Evolutionary conservation across 2,888 invertebrate genomes (phyloP), one percentile per base, ranked within the genome.

Genomic region (Elegia similella): DNA sequence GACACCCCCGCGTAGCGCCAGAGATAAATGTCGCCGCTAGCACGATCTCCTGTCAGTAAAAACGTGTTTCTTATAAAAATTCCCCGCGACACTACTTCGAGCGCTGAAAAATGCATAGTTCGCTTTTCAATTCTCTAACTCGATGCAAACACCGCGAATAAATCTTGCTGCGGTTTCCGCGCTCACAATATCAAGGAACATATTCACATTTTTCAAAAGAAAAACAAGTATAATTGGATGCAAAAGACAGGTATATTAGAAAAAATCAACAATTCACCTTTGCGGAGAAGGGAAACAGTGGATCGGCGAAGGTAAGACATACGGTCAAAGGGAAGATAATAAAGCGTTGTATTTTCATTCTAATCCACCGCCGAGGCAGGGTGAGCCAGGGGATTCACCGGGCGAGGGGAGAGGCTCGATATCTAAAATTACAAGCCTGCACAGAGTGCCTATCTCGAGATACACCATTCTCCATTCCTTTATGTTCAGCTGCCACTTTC

Each of bases 401-500:
- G 78, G 70, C 70, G 68, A 65, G 68, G 67, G 71, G 69, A 75
- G 78, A 80, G 83, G 80, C 80, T 84, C 82, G 87, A 88, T 88
- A 89, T 88, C 86, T 88, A 85, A 89, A 87, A 89, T 89, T 88
- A 87, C 88, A 87, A 88, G 82, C 81, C 84, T 82, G 79, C 84
- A 77, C 78, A 82, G 83, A 85, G 84, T 83, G 80, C 86, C 87
- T 86, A 86, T 88, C 87, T 85, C 79, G 77, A 78, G 75, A 78
- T 76, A 80, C 79, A 79, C 76, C 80, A 75, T 76, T 79, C 78
- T 77, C 79, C 78, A 77, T 80, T 86, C 84, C 85, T 86, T 86
- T 86, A 86, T 83, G 81, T 82, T 84, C 73, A 86, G 75, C 84
- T 87, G 86, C 84, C 86, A 86, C 83, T 85, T 87, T 82, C 84